These are phyloP conservation scores for Aethina tumida DNA, from an alignment of 1,140 invertebrate species.

Conservation along the genomic window DNA sequence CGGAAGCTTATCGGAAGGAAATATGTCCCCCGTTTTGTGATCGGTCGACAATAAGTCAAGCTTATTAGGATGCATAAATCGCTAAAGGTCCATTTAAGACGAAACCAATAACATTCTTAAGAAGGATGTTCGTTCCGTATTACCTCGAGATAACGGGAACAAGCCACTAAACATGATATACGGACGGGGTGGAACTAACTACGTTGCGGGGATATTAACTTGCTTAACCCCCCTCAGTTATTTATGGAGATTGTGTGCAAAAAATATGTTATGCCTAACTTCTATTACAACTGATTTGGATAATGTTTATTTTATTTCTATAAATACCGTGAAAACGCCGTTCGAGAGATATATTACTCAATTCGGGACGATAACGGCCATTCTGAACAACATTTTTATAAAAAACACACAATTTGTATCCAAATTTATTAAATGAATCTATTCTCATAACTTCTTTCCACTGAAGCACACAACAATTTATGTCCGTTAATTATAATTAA, in stretches of 20 bases:
- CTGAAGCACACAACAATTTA: too few relatives aligned
- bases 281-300: too few relatives aligned
- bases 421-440: too few relatives aligned
- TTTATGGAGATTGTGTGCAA: slow-evolving; percentile 19
- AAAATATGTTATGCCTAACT: slow-evolving; percentile 16
- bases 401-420: too few relatives aligned
- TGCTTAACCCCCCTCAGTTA: too few relatives aligned
- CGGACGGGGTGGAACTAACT: slow-evolving; percentile 14
- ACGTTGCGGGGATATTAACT: slow-evolving; percentile 21
- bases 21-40: slow-evolving; percentile 12
- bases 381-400: too few relatives aligned
- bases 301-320: too few relatives aligned
- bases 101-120: slow-evolving; percentile 24
- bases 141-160: slow-evolving; percentile 27
- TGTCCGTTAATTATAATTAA: too few relatives aligned
- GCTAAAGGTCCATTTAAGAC: slow-evolving; percentile 21
- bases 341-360: too few relatives aligned
- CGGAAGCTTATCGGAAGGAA: slow-evolving; percentile 10
- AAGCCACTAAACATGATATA: slow-evolving; percentile 29
- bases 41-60: slow-evolving; percentile 16
- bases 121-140: slow-evolving; percentile 24
- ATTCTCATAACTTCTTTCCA: too few relatives aligned
- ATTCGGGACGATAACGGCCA: too few relatives aligned
- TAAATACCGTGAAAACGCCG: too few relatives aligned
- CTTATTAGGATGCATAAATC: slow-evolving; percentile 26